Evolutionary conservation across 2,113 vertebrate species (phyloP), one percentile per base, ranked within the genome.

Genomic region (Hepsetus odoe): DNA sequence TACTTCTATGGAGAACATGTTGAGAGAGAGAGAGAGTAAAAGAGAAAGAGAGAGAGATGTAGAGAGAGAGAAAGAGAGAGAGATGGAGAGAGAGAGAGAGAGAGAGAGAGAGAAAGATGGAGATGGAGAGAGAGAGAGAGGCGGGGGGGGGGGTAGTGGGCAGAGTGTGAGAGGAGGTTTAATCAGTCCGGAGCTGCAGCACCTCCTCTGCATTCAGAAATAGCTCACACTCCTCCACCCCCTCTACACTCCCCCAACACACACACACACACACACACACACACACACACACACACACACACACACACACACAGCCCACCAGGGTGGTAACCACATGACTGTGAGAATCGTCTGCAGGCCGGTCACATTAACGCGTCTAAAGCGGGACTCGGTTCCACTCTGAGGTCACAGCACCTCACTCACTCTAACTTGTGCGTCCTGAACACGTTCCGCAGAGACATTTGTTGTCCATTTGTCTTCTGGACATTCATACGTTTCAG

Each of bases 101-200:
- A n/a, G 40, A 42, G 40, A 42, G 40, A 42, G 40, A 42, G 42
- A 14, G 42, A 44, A 14, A 44, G 42, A 67, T 38, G 32, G 18
- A 76, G 68, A 56, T 69, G 62, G 40, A 42, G 40, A 42, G 40
- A 42, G 40, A 42, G 42, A 14, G 42, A 44, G 42, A 44, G 42
- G n/a, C n/a, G n/a, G 35, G 9, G 35, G 9, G 35, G 9, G 35
- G 72, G 46, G 61, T 67, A 62, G 80, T 68, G 71, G 79, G 55
- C 80, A 74, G 56, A 55, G 64, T 62, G 75, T 58, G 84, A 76
- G 79, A 42, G 68, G 81, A 69, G 62, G 79, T 81, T 81, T 85
- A 83, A 85, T 85, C 72, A 83, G 79, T 59, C 49, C 68, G 70
- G 75, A 73, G 67, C 49, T 26, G 76, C 67, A 68, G 70, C 77